phyloP scores from a whole-genome alignment of 2,797 vertebrate genomes.

The Distichodus sexfasciatus region DNA sequence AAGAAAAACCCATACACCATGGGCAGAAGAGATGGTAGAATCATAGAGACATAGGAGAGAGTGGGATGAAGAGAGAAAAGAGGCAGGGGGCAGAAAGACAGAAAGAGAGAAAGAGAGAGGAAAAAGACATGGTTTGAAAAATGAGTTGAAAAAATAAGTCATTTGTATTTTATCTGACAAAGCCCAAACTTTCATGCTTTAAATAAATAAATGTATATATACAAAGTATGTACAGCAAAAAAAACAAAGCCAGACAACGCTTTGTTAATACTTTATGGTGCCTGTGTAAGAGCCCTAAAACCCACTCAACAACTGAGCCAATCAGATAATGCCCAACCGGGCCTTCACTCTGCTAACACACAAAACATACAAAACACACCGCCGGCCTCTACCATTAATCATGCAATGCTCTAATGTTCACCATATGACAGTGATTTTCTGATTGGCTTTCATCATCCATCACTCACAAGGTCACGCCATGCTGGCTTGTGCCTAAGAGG shows the following conservation, averaged over 20 bases:
- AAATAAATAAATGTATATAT: no score
- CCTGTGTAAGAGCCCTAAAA: no score
- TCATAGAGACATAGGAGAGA: no score
- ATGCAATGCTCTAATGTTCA: constrained; percentile 2
- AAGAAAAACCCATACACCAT: no score
- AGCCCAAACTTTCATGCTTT: no score
- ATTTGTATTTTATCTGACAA: no score
- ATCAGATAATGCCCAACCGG: not conserved
- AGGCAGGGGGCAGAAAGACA: not conserved
- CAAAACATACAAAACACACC: not conserved
- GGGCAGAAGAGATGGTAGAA: no score
- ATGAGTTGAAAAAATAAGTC: no score
- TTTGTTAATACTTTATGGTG: no score
- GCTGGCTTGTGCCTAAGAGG: constrained; percentile 6
- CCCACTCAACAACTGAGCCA: not conserved
- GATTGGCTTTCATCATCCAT: constrained; percentile 34
- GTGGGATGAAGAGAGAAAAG: not conserved
- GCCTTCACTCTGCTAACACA: not conserved
- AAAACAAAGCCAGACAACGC: no score
- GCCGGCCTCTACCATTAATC: not conserved
- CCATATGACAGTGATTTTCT: not conserved
- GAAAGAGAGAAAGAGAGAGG: constrained; percentile 2
- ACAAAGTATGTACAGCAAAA: no score
- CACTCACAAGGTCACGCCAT: constrained; percentile 17
- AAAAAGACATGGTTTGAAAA: not conserved